Base-by-base conservation (phyloP, 2,113 vertebrate species). In the Alosa alosa region DNA sequence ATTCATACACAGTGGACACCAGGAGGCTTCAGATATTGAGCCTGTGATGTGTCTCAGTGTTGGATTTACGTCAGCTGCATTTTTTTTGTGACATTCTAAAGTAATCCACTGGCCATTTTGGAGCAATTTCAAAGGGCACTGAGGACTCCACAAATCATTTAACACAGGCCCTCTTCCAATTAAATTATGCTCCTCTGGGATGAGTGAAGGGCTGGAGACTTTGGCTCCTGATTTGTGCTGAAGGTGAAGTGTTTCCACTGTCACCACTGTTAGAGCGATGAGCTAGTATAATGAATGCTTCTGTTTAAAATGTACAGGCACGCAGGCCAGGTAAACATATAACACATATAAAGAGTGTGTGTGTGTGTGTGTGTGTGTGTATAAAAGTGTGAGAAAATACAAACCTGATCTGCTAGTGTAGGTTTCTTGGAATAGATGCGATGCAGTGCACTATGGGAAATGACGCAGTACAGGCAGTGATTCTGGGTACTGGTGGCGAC, bases 391-490 rank as follows among this genome's bases (percentile, higher is more conserved):
- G 18, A 22, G 18, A 60, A 82, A 0, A 13, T 11, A 15, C 72
- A 15, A 52, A 94, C 93, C 92, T 97, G 96, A 91, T 97, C 96
- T 82, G 96, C 94, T 25, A 97, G 89, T 0, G 86, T 92, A 15
- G 94, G 94, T 36, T 97, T 96, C 92, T 97, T 97, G 0, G 96
- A 97, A 88, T 96, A 96, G 87, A 97, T 95, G 41, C 96, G 95
- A 83, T 96, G 96, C 86, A 95, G 46, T 41, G 96, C 97, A 92
- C 96, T 89, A 11, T 98, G 96, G 57, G 96, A 94, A 36, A 96
- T 90, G 86, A 97, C 94, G n/a, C 95, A 96, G 87, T 97, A 97
- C 39, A 95, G 93, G 88, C 95, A 97, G 87, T 93, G 94, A 82
- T 97, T 97, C 88, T 94, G 91, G 57, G 86, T 89, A 85, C 97